These are phyloP conservation scores for Dicranocentrus wangi DNA, from an alignment of 2,888 invertebrate genomes.

Conservation along the genomic window DNA sequence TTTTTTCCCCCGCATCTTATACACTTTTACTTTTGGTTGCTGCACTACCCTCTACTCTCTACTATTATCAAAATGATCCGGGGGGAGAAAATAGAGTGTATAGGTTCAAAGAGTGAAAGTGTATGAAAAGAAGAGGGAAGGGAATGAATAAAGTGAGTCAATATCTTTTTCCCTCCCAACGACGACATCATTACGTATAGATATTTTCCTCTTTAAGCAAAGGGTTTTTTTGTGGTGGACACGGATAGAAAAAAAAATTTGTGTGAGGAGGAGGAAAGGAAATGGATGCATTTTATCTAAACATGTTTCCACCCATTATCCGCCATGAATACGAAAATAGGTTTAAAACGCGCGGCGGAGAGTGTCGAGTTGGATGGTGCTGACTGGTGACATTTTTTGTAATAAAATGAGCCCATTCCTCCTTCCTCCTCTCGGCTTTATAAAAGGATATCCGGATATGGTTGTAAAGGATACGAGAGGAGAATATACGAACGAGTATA, in stretches of 20 bases:
- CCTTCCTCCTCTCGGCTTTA: no score
- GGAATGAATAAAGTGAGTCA: constrained; percentile 9
- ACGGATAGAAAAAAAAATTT: constrained; percentile 31
- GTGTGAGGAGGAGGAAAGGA: constrained; percentile 23
- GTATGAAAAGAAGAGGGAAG: constrained; percentile 3
- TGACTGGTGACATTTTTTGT: constrained; percentile 39
- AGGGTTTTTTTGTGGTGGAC: constrained; percentile 47
- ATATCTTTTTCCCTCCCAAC: not conserved
- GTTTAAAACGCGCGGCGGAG: not conserved
- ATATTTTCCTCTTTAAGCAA: not conserved
- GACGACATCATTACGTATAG: not conserved
- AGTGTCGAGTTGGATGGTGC: not conserved
- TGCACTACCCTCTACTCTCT: not conserved
- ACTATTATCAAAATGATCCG: constrained; percentile 1
- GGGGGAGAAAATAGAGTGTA: not conserved
- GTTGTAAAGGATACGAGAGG: not conserved
- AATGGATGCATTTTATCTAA: constrained; percentile 60
- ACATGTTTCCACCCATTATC: constrained; percentile 37
- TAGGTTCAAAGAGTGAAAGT: not conserved
- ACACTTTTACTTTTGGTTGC: not conserved
- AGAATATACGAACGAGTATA: not conserved
- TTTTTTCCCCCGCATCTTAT: no score
- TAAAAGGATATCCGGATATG: no score
- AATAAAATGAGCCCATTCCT: constrained; percentile 20
- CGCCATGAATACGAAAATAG: constrained; percentile 52